Base-by-base conservation (phyloP, 2,797 vertebrate genomes). In the Graptemys geographica region DNA sequence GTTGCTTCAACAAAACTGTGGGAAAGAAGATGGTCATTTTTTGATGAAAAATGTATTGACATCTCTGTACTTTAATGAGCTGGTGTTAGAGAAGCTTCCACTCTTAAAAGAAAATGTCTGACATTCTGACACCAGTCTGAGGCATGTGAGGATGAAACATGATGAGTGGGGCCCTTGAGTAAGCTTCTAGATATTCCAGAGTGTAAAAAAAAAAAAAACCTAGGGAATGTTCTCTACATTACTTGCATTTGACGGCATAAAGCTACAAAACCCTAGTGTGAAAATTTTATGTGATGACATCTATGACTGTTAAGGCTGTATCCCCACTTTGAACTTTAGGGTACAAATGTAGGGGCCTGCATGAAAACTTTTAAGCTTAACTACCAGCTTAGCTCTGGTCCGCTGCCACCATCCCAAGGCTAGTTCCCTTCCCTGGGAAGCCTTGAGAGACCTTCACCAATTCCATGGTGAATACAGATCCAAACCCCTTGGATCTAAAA, bases 91-190 rank as follows among this genome's bases (percentile, higher is more conserved):
- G 65, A 56, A 0, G 0, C 2, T 84, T 5, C 31, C 62, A 0
- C 23, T 62, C 31, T 90, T 81, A 28, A 83, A 81, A 90, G 81
- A 62, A 33, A 33, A 59, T 25, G 11, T 79, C 83, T 56, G 9
- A 1, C 81, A 0, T 37, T 3, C 37, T 89, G 13, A 37, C 19
- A n/a, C 33, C 10, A 83, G 28, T 89, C 86, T 76, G 28, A 88
- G 47, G 28, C 53, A 5, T 3, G 0, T 28, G 10, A 65, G 37
- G 9, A n/a, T 57, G 31, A 41, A 72, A 1, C 11, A 59, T 59
- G 27, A 59, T 59, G 5, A 69, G 6, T 74, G 47, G 87, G 31
- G 69, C 16, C 57, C 79, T 41, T 10, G 15, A 72, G 55, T 59
- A 28, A 59, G 8, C 25, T 5, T 84, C 49, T 18, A 18, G 84